phyloP scores from a whole-genome alignment of 2,888 invertebrate species.

The Troides helena region DNA sequence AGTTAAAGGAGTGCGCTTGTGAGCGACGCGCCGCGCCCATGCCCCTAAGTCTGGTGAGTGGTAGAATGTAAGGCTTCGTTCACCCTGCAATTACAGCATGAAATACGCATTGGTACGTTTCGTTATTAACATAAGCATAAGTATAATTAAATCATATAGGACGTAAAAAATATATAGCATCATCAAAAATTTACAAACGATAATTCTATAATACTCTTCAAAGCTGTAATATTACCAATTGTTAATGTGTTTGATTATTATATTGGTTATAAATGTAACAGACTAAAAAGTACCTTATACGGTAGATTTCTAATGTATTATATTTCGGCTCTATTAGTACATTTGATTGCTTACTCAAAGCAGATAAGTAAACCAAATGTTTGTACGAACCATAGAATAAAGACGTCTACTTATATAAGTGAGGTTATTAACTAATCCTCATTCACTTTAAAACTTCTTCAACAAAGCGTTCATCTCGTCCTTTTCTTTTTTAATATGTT shows the following conservation, averaged over 20 bases:
- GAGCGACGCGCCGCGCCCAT: slow-evolving; percentile 77
- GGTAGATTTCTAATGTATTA: not conserved
- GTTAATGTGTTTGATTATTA: not conserved
- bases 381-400: slow-evolving; percentile 8
- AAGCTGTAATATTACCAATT: not conserved
- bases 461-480: slow-evolving; percentile 20
- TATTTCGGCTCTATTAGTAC: slow-evolving; percentile 2
- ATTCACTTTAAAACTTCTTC: slow-evolving; percentile 17
- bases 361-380: slow-evolving; percentile 26
- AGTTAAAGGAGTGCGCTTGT: slow-evolving; percentile 68
- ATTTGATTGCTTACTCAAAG: slow-evolving; percentile 22
- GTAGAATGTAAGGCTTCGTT: slow-evolving; percentile 74
- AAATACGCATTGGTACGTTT: slow-evolving; percentile 47
- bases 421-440: slow-evolving; percentile 19
- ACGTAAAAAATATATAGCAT: not conserved
- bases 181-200: not conserved
- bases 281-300: not conserved
- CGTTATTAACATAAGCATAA: slow-evolving; percentile 31
- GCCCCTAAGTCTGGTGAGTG: slow-evolving; percentile 75
- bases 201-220: not conserved
- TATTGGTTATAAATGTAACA: not conserved
- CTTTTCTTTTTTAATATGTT: slow-evolving; percentile 20
- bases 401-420: slow-evolving; percentile 18
- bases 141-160: not conserved
- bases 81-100: slow-evolving; percentile 64